phyloP scores from a whole-genome alignment of 2,888 invertebrate species.

The Polietes domitor region DNA sequence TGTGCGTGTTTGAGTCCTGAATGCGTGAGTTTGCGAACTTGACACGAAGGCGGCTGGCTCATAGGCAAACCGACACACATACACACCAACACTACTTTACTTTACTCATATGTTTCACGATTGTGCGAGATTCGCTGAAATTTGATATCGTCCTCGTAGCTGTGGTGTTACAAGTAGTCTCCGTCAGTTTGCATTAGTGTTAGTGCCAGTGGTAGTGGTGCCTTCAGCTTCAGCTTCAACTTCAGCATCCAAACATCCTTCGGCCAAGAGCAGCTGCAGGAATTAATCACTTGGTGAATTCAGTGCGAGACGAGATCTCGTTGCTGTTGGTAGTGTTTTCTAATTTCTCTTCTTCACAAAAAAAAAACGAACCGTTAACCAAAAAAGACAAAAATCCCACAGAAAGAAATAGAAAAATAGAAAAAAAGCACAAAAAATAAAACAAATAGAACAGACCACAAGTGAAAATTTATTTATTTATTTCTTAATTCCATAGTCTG shows the following conservation, averaged over 20 bases:
- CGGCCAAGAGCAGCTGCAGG: conserved; percentile 43
- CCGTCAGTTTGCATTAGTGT: not conserved
- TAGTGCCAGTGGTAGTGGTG: not conserved
- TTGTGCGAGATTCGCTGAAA: conserved; percentile 3
- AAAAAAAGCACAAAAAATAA: conserved; percentile 1
- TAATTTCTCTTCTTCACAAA: conserved; percentile 46
- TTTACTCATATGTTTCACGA: not conserved
- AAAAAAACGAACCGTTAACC: conserved; percentile 19
- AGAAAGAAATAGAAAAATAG: conserved; percentile 25
- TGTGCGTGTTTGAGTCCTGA: conserved; percentile 31
- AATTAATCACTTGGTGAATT: conserved; percentile 70
- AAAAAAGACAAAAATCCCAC: conserved; percentile 18
- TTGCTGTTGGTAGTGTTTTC: conserved; percentile 81
- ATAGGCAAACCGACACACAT: not conserved
- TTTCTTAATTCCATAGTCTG: not conserved
- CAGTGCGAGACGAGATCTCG: conserved; percentile 82
- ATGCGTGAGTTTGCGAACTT: conserved; percentile 52
- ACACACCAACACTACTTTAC: not conserved
- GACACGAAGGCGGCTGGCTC: conserved; percentile 44
- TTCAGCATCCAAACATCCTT: conserved; percentile 56
- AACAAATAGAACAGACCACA: conserved; percentile 11
- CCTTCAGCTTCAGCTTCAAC: not conserved
- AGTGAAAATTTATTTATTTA: conserved; percentile 39
- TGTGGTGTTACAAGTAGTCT: not conserved
- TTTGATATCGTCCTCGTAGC: conserved; percentile 31